Base-by-base conservation (phyloP, 2,797 vertebrate genomes). In the Serranus cabrilla region DNA sequence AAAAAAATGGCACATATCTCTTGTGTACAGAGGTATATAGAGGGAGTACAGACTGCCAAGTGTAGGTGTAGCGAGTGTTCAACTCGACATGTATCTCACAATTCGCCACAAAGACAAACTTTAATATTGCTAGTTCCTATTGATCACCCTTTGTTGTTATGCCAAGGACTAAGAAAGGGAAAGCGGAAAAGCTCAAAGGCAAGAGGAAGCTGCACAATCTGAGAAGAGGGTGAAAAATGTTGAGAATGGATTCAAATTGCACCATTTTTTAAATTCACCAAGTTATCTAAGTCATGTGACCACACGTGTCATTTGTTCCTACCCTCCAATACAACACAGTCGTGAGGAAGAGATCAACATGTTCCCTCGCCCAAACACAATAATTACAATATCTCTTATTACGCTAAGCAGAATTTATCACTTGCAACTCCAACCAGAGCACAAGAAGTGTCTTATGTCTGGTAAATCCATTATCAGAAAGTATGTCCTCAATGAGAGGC, bases 41-140 rank as follows among this genome's bases (percentile, higher is more conserved):
- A 83, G 68, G 55, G 63, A 85, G 65, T 68, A 62, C 78, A 84
- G 74, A 60, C 72, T 84, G 81, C 67, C 68, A 82, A 37, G 68
- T 84, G 87, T 80, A 81, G 84, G 86, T 88, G 88, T 76, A 74
- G 60, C 2, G 27, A 78, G 62, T 54, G 50, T 58, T 83, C 73
- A 63, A 79, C 63, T 78, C 40, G 4, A 78, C 17, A 21, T 12
- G 0, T 61, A 82, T 77, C 66, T 72, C 51, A 63, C 54, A 80
- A 74, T 76, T 71, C 14, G 14, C 39, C 45, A 61, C 75, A 76
- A 83, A 80, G 47, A 77, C 62, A 17, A 58, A 77, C 72, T 74
- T 76, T 69, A 56, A 71, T 70, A 61, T 76, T 88, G 23, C 68
- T 23, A n/a, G 42, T 61, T 81, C 20, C 60, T 75, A 83, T 75